Evolutionary conservation across 2,888 invertebrate species (phyloP).

Genomic region (Stomorhina lunata): DNA sequence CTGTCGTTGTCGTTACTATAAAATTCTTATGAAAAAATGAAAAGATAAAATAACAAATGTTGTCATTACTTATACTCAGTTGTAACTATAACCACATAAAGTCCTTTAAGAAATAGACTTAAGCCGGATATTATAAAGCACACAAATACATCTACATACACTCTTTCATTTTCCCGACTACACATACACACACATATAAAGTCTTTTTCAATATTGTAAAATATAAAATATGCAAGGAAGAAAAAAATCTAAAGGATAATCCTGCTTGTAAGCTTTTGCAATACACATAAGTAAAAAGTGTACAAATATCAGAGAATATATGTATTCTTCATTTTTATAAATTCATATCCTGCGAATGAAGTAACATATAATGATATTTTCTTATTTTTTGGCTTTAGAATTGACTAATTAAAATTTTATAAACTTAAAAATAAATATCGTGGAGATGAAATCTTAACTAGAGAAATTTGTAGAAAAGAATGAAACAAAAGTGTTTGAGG

Average conservation of each 20-base stretch:
- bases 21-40: constrained; percentile 1
- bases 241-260: constrained; percentile 38
- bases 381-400: neutral
- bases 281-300: neutral
- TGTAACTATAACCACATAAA: neutral
- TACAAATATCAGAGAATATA: neutral
- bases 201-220: constrained; percentile 35
- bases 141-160: too few relatives aligned
- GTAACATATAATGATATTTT: neutral
- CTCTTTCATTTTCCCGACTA: too few relatives aligned
- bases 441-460: too few relatives aligned
- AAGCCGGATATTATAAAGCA: constrained; percentile 36
- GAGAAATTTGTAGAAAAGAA: too few relatives aligned
- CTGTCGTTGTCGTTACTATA: neutral
- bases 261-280: constrained; percentile 49
- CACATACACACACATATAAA: neutral
- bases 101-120: constrained; percentile 19
- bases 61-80: neutral
- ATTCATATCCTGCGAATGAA: neutral
- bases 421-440: too few relatives aligned
- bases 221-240: neutral
- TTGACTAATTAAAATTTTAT: constrained; percentile 27
- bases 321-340: neutral
- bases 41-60: constrained; percentile 2
- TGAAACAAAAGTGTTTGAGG: too few relatives aligned